Evolutionary conservation across 2,888 invertebrate species (phyloP), one percentile per base, ranked within the genome.

Genomic region (Neoscelio sp.): DNA sequence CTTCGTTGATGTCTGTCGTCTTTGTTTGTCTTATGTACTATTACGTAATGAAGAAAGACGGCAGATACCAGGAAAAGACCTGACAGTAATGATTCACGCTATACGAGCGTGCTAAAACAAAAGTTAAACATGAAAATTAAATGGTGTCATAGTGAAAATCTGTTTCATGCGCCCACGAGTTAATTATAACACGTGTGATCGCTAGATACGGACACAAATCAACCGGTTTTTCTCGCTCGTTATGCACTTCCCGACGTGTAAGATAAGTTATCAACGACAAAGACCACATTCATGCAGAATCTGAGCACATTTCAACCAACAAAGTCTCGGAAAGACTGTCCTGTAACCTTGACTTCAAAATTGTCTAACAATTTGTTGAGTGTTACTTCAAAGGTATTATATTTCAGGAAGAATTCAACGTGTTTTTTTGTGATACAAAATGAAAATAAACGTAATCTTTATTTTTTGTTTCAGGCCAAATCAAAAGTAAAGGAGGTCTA

Each of bases 401-500:
- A n/a, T n/a, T n/a, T n/a, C n/a, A n/a, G n/a, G n/a, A n/a, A n/a
- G n/a, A n/a, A n/a, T n/a, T n/a, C n/a, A n/a, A n/a, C n/a, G 2
- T 33, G 10, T 33, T 33, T 33, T n/a, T 33, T n/a, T n/a, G 3
- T 33, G n/a, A n/a, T 33, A n/a, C n/a, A n/a, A n/a, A n/a, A n/a
- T n/a, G n/a, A n/a, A n/a, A n/a, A n/a, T n/a, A 33, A n/a, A 33
- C n/a, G 7, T 2, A 33, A 6, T 33, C 3, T 33, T 33, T 7
- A 10, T 54, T 54, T 65, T 89, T 90, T 90, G 87, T 93, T 94
- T 84, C 94, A 96, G 94, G 95, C 95, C 89, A 97, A 96, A 92
- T 94, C 96, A 84, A 94, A 95, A 91, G 95, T 96, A 89, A 95
- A 95, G 89, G 96, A 97, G 91, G 93, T 97, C 83, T 95, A 96